Conservation (phyloP, 2,888 invertebrate genomes). For the Stramonita haemastoma region DNA sequence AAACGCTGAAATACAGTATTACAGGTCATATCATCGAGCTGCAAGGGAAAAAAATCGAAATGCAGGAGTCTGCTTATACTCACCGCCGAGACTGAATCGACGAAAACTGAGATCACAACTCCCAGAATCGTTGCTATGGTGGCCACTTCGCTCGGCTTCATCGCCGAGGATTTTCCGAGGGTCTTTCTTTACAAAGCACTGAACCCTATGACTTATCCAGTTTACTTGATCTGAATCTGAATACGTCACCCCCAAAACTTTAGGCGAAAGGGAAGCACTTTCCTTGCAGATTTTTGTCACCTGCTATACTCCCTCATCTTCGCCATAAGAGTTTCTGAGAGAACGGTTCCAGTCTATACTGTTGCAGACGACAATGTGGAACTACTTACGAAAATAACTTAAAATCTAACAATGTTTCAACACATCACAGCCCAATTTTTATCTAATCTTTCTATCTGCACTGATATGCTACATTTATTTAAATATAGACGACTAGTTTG, state of each 20-base stretch:
- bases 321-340: conserved; percentile 39
- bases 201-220: neutral
- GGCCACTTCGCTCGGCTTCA: conserved; percentile 45
- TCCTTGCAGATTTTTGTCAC: conserved; percentile 18
- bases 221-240: neutral
- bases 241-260: conserved; percentile 22
- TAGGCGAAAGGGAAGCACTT: conserved; percentile 1
- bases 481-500: too few species aligned
- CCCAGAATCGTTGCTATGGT: conserved; percentile 49
- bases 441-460: neutral
- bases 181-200: neutral
- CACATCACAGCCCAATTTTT: neutral
- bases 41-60: too few species aligned
- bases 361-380: conserved; percentile 48
- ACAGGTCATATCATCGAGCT: too few species aligned
- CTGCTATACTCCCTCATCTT: conserved; percentile 46
- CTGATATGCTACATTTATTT: neutral
- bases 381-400: conserved; percentile 41
- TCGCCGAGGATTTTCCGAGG: conserved; percentile 35
- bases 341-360: conserved; percentile 25
- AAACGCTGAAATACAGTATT: too few species aligned
- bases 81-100: conserved; percentile 55
- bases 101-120: conserved; percentile 46
- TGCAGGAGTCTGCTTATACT: conserved; percentile 42
- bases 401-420: neutral